Percentiles rank a stretch among this genome's conserved stretches.
Evolutionary conservation across 2,888 invertebrate genomes (phyloP).

Genomic region (Stratiomys singularior): DNA sequence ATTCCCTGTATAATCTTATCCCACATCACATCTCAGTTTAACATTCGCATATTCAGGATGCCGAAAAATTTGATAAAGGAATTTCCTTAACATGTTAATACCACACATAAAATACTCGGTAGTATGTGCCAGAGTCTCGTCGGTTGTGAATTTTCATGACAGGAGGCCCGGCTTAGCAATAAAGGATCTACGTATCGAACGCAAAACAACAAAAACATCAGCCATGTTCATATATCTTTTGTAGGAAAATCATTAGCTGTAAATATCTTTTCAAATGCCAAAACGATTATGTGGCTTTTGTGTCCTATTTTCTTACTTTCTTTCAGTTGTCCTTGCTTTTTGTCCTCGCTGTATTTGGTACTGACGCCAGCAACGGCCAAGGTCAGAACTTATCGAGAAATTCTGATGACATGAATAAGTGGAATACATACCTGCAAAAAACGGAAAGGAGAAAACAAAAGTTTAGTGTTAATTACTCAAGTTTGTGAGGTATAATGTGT

Average conservation of each 20-base stretch:
- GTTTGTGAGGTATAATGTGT: slow-evolving; percentile 17
- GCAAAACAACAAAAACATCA: too few species aligned
- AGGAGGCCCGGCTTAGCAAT: too few species aligned
- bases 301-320: background rate
- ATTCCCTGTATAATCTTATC: slow-evolving; percentile 25
- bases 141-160: too few species aligned
- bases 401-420: background rate
- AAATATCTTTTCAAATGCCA: slow-evolving; percentile 27
- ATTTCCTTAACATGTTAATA: background rate
- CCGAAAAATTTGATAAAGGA: slow-evolving; percentile 15
- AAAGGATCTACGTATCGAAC: too few species aligned
- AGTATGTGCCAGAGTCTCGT: too few species aligned
- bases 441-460: slow-evolving; percentile 24
- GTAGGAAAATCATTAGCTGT: background rate
- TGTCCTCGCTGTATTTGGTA: too few species aligned
- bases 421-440: slow-evolving; percentile 25
- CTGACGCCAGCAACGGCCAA: background rate
- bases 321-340: background rate
- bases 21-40: background rate
- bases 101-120: background rate
- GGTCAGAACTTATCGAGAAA: slow-evolving; percentile 1
- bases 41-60: background rate
- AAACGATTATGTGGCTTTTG: slow-evolving; percentile 22
- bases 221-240: too few species aligned
- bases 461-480: slow-evolving; percentile 28